Evolutionary conservation across 2,113 vertebrate species (phyloP).

Genomic region (Prinia subflava): DNA sequence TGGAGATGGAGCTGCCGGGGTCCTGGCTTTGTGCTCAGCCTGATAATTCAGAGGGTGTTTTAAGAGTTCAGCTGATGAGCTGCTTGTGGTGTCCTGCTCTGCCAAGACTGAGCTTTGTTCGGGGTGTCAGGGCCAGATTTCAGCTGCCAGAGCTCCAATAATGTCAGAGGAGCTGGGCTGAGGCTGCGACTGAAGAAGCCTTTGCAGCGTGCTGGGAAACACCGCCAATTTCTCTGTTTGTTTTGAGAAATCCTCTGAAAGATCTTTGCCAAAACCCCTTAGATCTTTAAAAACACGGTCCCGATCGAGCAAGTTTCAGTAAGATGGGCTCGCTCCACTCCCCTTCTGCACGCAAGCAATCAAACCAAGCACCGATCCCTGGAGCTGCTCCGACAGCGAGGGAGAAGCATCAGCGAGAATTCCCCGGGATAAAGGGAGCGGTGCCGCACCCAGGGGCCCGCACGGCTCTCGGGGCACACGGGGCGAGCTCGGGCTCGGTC

Average conservation of each 20-base stretch:
- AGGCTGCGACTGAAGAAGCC: not conserved
- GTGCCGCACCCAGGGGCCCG: not conserved
- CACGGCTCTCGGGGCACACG: too few species aligned
- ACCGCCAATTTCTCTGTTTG: not conserved
- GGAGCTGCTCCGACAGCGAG: not conserved
- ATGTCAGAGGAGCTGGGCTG: not conserved
- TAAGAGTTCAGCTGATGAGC: not conserved
- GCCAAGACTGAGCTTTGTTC: not conserved
- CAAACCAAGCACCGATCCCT: not conserved
- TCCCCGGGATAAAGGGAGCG: too few species aligned
- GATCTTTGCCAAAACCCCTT: not conserved
- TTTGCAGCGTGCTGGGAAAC: not conserved
- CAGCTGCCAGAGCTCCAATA: not conserved
- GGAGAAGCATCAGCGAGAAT: not conserved
- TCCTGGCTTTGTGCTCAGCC: not conserved
- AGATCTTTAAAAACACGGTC: not conserved
- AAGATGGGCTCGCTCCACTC: not conserved
- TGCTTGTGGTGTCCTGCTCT: not conserved
- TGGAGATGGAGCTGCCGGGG: not conserved
- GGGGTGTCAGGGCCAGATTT: not conserved
- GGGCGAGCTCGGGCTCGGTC: fast-evolving
- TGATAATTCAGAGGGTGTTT: not conserved
- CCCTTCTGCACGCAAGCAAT: not conserved
- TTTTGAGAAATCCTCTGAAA: not conserved
- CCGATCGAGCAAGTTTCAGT: not conserved